These are phyloP conservation scores for Macrocentrus cingulum DNA, from an alignment of 1,140 invertebrate genomes.

Conservation along the genomic window DNA sequence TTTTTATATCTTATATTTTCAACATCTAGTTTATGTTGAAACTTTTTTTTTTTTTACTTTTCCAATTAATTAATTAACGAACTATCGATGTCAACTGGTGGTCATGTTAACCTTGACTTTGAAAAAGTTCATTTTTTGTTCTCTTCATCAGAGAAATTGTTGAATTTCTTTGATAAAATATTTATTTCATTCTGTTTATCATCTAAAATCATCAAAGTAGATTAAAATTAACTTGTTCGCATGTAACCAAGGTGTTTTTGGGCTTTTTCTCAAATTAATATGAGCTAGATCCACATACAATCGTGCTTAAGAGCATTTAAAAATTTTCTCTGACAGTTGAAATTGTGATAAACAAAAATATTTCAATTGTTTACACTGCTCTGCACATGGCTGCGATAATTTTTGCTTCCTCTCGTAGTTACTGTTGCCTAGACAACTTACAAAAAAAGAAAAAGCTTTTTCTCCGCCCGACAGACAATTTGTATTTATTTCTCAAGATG, in stretches of 20 bases:
- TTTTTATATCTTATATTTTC: background rate
- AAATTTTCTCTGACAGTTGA: no score
- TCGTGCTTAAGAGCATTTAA: no score
- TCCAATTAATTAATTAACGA: background rate
- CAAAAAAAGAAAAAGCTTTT: background rate
- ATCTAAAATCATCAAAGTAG: no score
- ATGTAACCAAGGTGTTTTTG: background rate
- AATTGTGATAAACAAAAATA: no score
- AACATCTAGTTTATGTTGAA: background rate
- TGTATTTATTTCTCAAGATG: background rate
- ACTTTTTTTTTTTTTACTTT: background rate
- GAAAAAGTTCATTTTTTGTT: no score
- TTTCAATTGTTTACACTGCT: background rate
- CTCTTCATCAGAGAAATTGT: no score
- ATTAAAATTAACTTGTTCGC: background rate
- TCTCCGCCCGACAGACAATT: background rate
- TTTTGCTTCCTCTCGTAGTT: no score
- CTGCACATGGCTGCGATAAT: background rate
- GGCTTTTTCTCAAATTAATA: no score
- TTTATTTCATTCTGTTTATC: no score
- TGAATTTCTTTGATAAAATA: no score
- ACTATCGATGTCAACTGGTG: background rate
- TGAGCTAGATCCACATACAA: no score
- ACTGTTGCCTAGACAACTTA: background rate
- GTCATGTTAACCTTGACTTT: no score